Base-by-base conservation (phyloP, 1,140 invertebrate genomes). In the Sminthurides bifidus region DNA sequence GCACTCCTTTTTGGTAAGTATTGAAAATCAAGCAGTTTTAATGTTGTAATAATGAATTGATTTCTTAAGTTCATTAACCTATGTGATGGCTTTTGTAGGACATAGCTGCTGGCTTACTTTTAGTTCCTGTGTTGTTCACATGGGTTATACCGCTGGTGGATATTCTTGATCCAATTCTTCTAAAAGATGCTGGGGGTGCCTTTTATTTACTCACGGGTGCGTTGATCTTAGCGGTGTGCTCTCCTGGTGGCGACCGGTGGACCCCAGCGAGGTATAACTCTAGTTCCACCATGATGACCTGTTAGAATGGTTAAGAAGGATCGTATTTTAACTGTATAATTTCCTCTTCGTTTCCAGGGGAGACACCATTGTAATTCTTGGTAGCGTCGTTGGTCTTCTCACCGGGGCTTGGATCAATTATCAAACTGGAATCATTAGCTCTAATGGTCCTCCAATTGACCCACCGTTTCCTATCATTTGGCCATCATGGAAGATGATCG, bases 391-490 rank as follows among this genome's bases (percentile, higher is more conserved):
- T n/a, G 89, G 89, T 35, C 74, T 88, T 46, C 76, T 83, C 43
- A 71, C 79, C 8, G 88, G 87, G n/a, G 77, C 84, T 2, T 92
- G 87, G 86, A 71, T 85, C 4, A 87, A 88, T 72, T 89, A 81
- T 69, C 83, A 82, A 68, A 74, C 81, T 17, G 84, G 85, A 26
- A 73, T 79, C 54, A 79, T 87, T 72, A 67, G 69, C 10, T 43
- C 41, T 6, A 43, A 43, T 17, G 72, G 75, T 29, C 68, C 71
- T 19, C 54, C 62, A 17, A 55, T 71, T 5, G 60, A 64, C 21
- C 74, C 77, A 19, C 87, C 86, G 2, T 86, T 86, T 71, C 67
- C 75, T 26, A 83, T 88, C 58, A 78, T 83, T 55, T 88, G 84
- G 84, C 84, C 84, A 23, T 81, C 82, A 3, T 77, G 78, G 59